Conservation (phyloP, 1,140 invertebrate species). For the Drosophila prosaltans region DNA sequence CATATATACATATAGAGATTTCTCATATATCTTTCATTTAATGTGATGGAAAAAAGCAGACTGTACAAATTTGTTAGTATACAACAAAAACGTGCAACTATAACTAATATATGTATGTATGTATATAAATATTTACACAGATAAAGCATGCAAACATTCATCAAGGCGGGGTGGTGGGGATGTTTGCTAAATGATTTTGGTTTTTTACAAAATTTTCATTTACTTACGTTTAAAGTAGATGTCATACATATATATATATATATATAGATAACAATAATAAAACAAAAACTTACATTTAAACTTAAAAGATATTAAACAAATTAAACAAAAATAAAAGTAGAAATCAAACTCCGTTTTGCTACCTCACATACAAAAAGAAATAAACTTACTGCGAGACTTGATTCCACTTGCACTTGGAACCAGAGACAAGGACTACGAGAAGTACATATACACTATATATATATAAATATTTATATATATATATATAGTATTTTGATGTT, state of each 20-base stretch:
- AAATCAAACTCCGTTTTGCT: slow-evolving; percentile 46
- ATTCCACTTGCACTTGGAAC: slow-evolving; percentile 37
- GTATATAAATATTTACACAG: slow-evolving; percentile 24
- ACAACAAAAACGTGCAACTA: slow-evolving; percentile 54
- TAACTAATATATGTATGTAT: slow-evolving; percentile 35
- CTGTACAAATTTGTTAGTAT: slow-evolving; percentile 46
- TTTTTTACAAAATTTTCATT: slow-evolving; percentile 38
- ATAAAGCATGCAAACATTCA: slow-evolving; percentile 35
- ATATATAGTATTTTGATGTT: slow-evolving; percentile 38
- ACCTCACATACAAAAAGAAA: slow-evolving; percentile 45
- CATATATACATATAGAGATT: slow-evolving; percentile 38
- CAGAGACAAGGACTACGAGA: slow-evolving; percentile 40
- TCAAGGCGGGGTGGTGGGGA: not conserved
- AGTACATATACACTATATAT: slow-evolving; percentile 4
- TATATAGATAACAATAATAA: slow-evolving; percentile 20
- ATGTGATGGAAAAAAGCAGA: slow-evolving; percentile 66
- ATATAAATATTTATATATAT: slow-evolving; percentile 25
- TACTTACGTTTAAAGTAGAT: slow-evolving; percentile 69
- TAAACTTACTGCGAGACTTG: slow-evolving; percentile 62
- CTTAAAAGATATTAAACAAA: slow-evolving; percentile 47
- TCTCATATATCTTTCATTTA: slow-evolving; percentile 49
- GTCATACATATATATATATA: slow-evolving; percentile 5
- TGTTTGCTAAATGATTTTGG: slow-evolving; percentile 10
- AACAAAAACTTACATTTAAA: slow-evolving; percentile 54
- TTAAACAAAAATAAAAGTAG: slow-evolving; percentile 40